phyloP scores from a whole-genome alignment of 2,113 vertebrate genomes.

The Haliaeetus leucogaster region DNA sequence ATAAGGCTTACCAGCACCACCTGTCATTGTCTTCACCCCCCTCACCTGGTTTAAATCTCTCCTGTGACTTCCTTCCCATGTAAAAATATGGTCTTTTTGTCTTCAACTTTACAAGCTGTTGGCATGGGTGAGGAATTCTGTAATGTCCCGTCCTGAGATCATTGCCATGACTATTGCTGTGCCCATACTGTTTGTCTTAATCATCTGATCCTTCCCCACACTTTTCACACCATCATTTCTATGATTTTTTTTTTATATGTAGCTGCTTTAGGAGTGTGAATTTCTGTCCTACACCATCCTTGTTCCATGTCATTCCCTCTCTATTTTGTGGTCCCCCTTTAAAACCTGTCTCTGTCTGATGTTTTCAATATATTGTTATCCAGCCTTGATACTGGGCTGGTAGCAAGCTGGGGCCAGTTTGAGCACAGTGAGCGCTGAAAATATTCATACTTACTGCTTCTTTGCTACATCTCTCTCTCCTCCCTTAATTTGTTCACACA shows the following conservation, averaged over 20 bases:
- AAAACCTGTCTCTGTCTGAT: neutral
- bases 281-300: neutral
- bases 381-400: neutral
- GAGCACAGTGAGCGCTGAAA: neutral
- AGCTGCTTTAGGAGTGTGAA: neutral
- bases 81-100: neutral
- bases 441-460: neutral
- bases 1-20: neutral
- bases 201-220: neutral
- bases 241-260: neutral
- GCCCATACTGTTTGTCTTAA: neutral
- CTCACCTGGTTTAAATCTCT: neutral
- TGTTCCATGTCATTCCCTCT: neutral
- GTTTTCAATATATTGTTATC: neutral
- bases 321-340: neutral
- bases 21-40: neutral
- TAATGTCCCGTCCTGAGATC: neutral
- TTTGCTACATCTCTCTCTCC: neutral
- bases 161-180: neutral
- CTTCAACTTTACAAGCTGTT: neutral
- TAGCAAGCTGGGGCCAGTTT: neutral
- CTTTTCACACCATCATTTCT: neutral
- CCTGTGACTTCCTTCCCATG: neutral
- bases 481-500: neutral
- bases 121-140: neutral